phyloP scores from a whole-genome alignment of 2,888 invertebrate genomes.

The Chrysomela aeneicollis region DNA sequence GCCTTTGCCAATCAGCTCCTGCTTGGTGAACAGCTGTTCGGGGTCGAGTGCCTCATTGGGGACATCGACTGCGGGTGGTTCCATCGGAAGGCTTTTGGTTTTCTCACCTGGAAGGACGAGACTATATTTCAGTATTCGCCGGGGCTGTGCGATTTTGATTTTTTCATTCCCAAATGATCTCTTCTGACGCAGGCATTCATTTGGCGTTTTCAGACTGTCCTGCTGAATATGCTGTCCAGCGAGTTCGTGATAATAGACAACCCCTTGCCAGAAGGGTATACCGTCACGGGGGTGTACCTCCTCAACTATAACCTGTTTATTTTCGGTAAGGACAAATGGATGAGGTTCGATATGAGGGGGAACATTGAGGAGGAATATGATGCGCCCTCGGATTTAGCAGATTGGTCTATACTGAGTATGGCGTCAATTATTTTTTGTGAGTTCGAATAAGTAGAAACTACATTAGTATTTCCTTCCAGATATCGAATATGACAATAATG shows the following conservation, averaged over 20 bases:
- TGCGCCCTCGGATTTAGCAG: constrained; percentile 66
- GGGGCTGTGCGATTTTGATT: no score
- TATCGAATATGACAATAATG: constrained; percentile 76
- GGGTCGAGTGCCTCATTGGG: constrained; percentile 90
- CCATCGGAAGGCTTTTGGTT: constrained; percentile 1
- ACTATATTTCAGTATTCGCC: not conserved
- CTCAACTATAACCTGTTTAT: constrained; percentile 78
- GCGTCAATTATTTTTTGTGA: constrained; percentile 9
- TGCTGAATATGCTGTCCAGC: constrained; percentile 92
- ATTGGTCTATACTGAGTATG: constrained; percentile 78
- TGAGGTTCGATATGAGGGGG: constrained; percentile 80
- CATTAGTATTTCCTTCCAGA: constrained; percentile 56
- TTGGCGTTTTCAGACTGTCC: constrained; percentile 71
- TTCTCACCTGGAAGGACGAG: constrained; percentile 18
- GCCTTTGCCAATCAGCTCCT: constrained; percentile 95
- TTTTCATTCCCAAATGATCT: no score
- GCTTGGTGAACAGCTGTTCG: constrained; percentile 98
- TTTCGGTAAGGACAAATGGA: constrained; percentile 80
- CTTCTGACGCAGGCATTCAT: constrained; percentile 11
- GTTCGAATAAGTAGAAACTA: constrained; percentile 32
- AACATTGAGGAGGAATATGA: constrained; percentile 70
- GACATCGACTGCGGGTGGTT: not conserved
- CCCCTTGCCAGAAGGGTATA: constrained; percentile 74
- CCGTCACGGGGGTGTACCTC: constrained; percentile 71
- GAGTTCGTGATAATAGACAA: constrained; percentile 89